Base-by-base conservation (phyloP, 2,113 vertebrate species). In the Tursiops truncatus region DNA sequence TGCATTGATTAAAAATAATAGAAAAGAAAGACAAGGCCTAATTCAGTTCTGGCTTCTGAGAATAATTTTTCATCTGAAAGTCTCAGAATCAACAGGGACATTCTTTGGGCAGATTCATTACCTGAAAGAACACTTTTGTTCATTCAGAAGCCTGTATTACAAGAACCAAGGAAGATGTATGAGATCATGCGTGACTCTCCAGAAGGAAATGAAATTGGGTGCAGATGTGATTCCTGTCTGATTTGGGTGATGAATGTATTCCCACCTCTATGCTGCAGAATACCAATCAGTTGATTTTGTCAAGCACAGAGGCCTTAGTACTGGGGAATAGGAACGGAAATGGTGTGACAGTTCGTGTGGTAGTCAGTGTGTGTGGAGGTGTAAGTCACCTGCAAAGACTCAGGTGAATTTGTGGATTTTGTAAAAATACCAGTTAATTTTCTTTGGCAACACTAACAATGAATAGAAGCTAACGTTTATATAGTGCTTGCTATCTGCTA, bases 11-110 rank as follows among this genome's bases (percentile, higher is more conserved):
- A 63, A 97, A 97, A 97, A 95, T 44, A 95, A 92, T 62, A 17
- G 50, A 77, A 70, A 95, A 95, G 86, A 95, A 95, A 94, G 47
- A 96, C 7, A 68, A 91, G 73, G 23, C 41, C 38, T 94, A 87
- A 94, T 91, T 96, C 73, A 95, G 31, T 87, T 97, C 63, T 81
- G 23, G 63, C 95, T 97, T 96, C 95, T 96, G 89, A 97, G 87
- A 93, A 94, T n/a, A 91, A 56, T 15, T 96, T 97, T 94, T 93
- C 92, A 74, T 90, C 58, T 33, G 74, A 74, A 94, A 82, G 41
- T 91, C 89, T 95, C 41, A 83, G 89, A 89, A 95, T 91, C 89
- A 93, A 80, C 60, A 91, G 71, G 71, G 62, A 96, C 41, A 73
- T 85, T 96, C 56, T 95, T 33, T 77, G 67, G 77, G 50, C 56